A percentile compares a stretch with the other conserved stretches of the same genome.
These are phyloP conservation scores for Tapirus indicus DNA, from an alignment of 2,797 vertebrate genomes.

Conservation along the genomic window DNA sequence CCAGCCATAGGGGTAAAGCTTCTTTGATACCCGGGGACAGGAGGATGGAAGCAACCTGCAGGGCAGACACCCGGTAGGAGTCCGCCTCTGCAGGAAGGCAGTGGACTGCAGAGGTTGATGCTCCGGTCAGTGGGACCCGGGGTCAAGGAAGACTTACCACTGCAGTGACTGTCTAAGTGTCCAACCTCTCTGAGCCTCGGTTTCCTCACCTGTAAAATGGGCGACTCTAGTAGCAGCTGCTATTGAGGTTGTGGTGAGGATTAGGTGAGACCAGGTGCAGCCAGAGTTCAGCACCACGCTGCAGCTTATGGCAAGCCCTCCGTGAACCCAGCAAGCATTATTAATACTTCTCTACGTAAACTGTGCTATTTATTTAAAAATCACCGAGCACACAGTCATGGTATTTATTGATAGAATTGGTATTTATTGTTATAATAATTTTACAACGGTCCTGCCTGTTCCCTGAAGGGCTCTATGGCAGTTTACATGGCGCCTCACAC, in stretches of 20 bases:
- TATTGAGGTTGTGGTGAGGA: neutral
- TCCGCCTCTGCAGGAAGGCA: neutral
- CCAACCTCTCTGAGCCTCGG: neutral
- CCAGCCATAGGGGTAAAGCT: neutral
- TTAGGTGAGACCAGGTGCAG: accelerated
- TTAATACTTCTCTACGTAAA: neutral
- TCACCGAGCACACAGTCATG: neutral
- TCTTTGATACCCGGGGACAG: accelerated
- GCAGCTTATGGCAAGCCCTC: neutral
- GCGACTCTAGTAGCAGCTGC: neutral
- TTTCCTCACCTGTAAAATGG: neutral
- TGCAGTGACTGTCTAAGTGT: neutral
- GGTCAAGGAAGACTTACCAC: neutral
- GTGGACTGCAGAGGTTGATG: neutral
- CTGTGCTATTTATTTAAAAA: neutral
- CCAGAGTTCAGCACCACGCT: accelerated
- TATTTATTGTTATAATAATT: neutral
- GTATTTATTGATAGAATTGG: neutral
- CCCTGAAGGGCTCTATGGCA: neutral
- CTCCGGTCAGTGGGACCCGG: neutral
- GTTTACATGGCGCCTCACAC: accelerated
- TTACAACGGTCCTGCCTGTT: neutral
- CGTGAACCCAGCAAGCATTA: neutral
- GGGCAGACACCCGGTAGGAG: neutral
- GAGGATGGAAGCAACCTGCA: neutral